These are phyloP conservation scores for Pseudorasbora parva DNA, from an alignment of 2,113 vertebrate genomes.

Conservation along the genomic window DNA sequence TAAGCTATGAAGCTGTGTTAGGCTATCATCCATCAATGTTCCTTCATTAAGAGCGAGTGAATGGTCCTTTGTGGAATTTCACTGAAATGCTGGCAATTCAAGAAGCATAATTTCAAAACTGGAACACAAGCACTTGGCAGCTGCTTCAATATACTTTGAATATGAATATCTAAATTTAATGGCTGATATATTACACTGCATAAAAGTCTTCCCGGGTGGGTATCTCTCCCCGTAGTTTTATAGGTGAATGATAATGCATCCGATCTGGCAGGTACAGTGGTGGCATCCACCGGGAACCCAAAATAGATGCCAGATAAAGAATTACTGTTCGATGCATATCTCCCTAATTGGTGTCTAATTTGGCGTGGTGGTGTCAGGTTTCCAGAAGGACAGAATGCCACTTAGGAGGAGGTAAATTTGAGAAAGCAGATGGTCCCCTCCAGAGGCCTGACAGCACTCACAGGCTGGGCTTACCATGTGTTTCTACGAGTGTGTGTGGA, in stretches of 20 bases:
- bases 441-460: conserved; percentile 67
- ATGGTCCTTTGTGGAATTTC: background rate
- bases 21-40: background rate
- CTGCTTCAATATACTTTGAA: conserved; percentile 5
- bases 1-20: background rate
- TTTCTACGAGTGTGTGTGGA: conserved; percentile 36
- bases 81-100: conserved; percentile 9
- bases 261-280: conserved; percentile 13
- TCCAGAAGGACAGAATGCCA: conserved; percentile 77
- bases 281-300: conserved; percentile 24
- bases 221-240: background rate
- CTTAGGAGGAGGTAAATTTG: conserved; percentile 75
- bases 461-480: conserved; percentile 69
- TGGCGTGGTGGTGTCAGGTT: conserved; percentile 74
- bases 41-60: conserved; percentile 11
- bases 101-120: background rate
- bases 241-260: conserved; percentile 28
- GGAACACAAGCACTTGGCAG: conserved; percentile 1
- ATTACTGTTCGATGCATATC: conserved; percentile 71
- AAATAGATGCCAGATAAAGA: conserved; percentile 66
- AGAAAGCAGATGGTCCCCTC: conserved; percentile 78
- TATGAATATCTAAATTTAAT: background rate
- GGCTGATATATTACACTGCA: conserved; percentile 21
- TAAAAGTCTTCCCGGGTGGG: conserved; percentile 9
- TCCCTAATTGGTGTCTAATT: conserved; percentile 79